Conservation (phyloP, 2,888 invertebrate genomes). For the Dasypogon diadema region DNA sequence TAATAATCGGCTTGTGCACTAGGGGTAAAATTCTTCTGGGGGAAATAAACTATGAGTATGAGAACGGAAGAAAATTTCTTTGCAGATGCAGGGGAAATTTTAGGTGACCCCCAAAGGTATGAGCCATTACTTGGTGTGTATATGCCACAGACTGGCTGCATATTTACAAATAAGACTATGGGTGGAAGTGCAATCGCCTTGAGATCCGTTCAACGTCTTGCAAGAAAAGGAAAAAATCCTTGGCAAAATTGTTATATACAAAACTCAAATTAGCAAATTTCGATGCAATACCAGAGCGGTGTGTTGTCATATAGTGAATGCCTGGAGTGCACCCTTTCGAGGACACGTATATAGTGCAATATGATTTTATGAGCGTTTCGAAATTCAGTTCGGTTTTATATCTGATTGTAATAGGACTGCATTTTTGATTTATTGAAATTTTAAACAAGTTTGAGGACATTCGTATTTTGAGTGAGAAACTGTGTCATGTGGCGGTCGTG, state of each 20-base stretch:
- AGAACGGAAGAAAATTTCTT: conserved; percentile 1
- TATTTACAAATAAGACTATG: conserved; percentile 25
- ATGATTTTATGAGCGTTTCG: conserved; percentile 21
- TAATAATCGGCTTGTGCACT: conserved; percentile 27
- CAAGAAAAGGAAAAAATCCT: conserved; percentile 35
- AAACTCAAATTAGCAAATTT: conserved; percentile 40
- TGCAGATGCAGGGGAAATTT: conserved; percentile 36
- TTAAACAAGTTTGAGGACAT: not conserved
- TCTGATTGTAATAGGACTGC: conserved; percentile 34
- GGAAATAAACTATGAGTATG: conserved; percentile 1
- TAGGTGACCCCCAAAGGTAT: conserved; percentile 30
- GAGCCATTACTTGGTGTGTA: conserved; percentile 30
- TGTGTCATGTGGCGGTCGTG: conserved; percentile 1
- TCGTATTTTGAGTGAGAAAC: not conserved
- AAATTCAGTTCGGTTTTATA: conserved; percentile 49
- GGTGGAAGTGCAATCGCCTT: conserved; percentile 27
- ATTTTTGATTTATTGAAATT: conserved; percentile 26
- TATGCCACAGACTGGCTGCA: conserved; percentile 27
- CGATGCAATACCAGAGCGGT: conserved; percentile 34
- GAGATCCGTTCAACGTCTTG: conserved; percentile 18
- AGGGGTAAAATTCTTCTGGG: conserved; percentile 13
- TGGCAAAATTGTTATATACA: conserved; percentile 40
- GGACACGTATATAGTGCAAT: not conserved
- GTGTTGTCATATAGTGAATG: not conserved
- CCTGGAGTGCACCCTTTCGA: conserved; percentile 3